These are phyloP conservation scores for Leuctra nigra DNA, from an alignment of 2,888 invertebrate species.

Conservation along the genomic window DNA sequence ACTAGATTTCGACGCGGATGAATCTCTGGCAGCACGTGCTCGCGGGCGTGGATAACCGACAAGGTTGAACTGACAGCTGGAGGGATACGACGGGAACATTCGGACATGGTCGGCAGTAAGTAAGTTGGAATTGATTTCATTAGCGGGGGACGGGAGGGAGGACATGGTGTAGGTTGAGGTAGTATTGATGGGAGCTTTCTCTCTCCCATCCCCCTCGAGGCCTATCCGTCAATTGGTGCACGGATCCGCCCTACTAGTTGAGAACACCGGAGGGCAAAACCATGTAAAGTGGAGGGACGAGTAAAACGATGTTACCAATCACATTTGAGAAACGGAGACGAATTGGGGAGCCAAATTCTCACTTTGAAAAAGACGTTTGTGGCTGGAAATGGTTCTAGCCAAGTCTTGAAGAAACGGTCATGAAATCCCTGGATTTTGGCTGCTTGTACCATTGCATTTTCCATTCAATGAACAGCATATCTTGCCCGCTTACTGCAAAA, in stretches of 20 bases:
- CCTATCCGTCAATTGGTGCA: slow-evolving; percentile 14
- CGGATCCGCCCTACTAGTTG: slow-evolving; percentile 10
- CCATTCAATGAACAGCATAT: no score
- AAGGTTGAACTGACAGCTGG: slow-evolving; percentile 9
- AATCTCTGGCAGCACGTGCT: slow-evolving; percentile 1
- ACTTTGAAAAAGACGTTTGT: no score
- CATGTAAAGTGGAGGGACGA: no score
- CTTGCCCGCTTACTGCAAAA: no score
- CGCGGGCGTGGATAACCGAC: background rate
- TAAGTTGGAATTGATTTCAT: slow-evolving; percentile 23
- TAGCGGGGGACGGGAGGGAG: slow-evolving; percentile 17
- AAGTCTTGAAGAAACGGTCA: no score
- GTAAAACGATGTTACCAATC: no score
- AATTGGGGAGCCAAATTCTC: no score
- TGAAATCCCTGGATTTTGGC: no score
- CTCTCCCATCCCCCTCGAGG: slow-evolving; percentile 10
- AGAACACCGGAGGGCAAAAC: slow-evolving; percentile 5
- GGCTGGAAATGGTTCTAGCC: no score
- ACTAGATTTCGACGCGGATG: background rate
- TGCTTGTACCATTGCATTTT: no score
- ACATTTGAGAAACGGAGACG: no score
- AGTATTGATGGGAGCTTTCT: slow-evolving; percentile 14
- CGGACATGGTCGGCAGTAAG: slow-evolving; percentile 13
- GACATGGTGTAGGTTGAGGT: slow-evolving; percentile 11
- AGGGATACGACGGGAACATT: background rate